Evolutionary conservation across 2,797 vertebrate species (phyloP).

Genomic region (Takifugu ocellatus): DNA sequence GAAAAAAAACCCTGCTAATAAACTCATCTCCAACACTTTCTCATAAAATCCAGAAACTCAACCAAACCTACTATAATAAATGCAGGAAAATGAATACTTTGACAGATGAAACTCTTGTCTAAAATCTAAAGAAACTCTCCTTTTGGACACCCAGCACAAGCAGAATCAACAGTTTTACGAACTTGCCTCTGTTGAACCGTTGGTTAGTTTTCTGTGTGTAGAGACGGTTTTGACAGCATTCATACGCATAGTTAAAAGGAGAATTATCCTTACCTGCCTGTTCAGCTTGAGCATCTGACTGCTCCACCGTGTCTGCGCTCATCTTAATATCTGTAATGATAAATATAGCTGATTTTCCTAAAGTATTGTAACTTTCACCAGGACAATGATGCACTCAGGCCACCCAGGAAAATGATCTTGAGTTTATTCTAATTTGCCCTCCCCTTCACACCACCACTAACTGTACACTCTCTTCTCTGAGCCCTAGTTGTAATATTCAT

Average conservation of each 20-base stretch:
- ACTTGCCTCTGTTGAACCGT: conserved; percentile 4
- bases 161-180: conserved; percentile 5
- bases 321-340: conserved; percentile 93
- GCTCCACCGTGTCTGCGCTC: conserved; percentile 87
- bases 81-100: too few species aligned
- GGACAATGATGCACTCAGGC: conserved; percentile 66
- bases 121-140: not conserved
- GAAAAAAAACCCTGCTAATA: too few species aligned
- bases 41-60: too few species aligned
- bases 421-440: conserved; percentile 85
- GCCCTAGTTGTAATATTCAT: conserved; percentile 85
- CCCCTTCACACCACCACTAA: conserved; percentile 80
- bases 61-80: too few species aligned
- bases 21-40: too few species aligned
- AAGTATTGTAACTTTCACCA: conserved; percentile 81
- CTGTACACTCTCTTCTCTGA: conserved; percentile 68
- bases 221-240: conserved; percentile 2
- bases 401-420: conserved; percentile 85
- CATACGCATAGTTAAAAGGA: not conserved
- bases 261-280: conserved; percentile 83
- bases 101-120: too few species aligned
- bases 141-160: not conserved
- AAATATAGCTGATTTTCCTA: conserved; percentile 91
- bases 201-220: not conserved
- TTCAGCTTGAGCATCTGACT: conserved; percentile 78